phyloP scores from a whole-genome alignment of 30 jellyfish, hydroid and myxozoan genomes.

The Catostylus mosaicus region DNA sequence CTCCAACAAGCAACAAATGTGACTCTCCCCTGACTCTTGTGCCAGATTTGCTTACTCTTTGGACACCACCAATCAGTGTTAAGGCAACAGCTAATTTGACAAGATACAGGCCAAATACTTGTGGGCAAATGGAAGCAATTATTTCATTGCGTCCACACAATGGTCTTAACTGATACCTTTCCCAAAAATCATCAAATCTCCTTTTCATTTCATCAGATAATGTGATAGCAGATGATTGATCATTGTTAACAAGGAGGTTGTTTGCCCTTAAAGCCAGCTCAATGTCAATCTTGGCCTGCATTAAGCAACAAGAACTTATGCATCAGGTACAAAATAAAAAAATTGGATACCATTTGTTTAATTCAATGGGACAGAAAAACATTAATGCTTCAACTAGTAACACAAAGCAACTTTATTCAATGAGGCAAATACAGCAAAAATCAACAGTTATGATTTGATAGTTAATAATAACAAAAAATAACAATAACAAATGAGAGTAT shows the following conservation, averaged over 20 bases:
- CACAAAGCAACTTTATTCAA: too few relatives aligned
- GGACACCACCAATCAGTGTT: conserved; percentile 97
- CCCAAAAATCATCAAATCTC: conserved; percentile 91
- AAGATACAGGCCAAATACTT: conserved; percentile 93
- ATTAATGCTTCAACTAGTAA: too few relatives aligned
- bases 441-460: too few relatives aligned
- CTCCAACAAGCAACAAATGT: conserved; percentile 98
- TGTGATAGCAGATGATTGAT: conserved; percentile 69
- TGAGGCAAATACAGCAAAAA: too few relatives aligned
- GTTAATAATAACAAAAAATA: too few relatives aligned
- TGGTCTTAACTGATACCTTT: conserved; percentile 60
- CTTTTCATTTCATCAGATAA: conserved; percentile 84
- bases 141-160: conserved; percentile 88
- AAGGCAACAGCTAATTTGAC: conserved; percentile 95
- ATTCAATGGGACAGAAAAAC: too few relatives aligned
- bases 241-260: conserved; percentile 83
- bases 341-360: too few relatives aligned
- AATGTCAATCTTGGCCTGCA: conserved; percentile 82
- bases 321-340: too few relatives aligned
- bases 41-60: conserved; percentile 84
- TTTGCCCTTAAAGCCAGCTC: conserved; percentile 93
- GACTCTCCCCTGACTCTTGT: conserved; percentile 98
- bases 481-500: too few relatives aligned
- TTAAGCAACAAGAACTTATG: too few relatives aligned
- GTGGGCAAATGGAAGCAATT: conserved; percentile 96